Percentiles rank a stretch among this genome's conserved stretches.
phyloP scores from a whole-genome alignment of 2,797 vertebrate species.

The Bovichtus diacanthus region DNA sequence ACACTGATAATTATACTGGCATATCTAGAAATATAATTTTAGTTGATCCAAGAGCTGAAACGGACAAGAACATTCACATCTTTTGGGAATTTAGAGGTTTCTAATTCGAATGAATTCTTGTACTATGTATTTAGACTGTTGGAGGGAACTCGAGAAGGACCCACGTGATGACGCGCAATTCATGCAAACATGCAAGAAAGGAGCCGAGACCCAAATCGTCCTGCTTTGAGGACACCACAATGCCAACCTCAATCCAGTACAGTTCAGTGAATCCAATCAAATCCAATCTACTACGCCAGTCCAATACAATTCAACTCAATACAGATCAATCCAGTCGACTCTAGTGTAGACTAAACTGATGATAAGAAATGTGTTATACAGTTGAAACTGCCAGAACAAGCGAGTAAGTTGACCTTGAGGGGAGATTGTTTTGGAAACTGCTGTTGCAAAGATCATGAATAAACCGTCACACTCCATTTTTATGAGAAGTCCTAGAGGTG shows the following conservation, averaged over 20 bases:
- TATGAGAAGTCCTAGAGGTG: background rate
- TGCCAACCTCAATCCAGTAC: conserved; percentile 2
- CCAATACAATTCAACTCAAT: conserved; percentile 17
- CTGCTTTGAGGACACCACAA: background rate
- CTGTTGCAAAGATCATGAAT: background rate
- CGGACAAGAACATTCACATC: background rate
- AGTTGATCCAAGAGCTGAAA: background rate
- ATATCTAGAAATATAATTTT: background rate
- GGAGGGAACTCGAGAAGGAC: background rate
- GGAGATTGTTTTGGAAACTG: background rate
- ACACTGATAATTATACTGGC: background rate
- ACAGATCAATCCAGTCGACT: conserved; percentile 12
- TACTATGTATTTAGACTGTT: background rate
- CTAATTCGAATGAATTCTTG: background rate
- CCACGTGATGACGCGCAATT: background rate
- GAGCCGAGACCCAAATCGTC: conserved; percentile 3
- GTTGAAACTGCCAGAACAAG: background rate
- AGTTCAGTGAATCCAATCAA: conserved; percentile 31
- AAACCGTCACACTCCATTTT: background rate
- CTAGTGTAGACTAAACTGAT: conserved; percentile 15
- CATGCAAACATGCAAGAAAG: background rate
- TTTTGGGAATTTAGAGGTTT: conserved; percentile 2
- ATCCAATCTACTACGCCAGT: conserved; percentile 11
- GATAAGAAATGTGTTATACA: background rate
- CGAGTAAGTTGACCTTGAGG: background rate